Evolutionary conservation across 1,140 invertebrate genomes (phyloP).

Genomic region (Lepidotrigona ventralis): DNA sequence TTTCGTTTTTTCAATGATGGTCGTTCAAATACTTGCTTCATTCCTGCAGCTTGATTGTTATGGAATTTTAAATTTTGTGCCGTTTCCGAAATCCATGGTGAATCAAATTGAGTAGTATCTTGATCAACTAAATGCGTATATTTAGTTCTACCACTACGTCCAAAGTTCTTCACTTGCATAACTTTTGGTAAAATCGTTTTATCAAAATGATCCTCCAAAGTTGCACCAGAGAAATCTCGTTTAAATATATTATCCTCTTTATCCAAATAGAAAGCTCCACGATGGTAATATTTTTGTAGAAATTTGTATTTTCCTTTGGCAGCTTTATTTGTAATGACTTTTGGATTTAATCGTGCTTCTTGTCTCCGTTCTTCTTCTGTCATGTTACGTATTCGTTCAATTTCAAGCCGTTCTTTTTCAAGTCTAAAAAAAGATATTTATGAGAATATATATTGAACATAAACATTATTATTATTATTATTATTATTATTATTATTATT

Average conservation of each 20-base stretch:
- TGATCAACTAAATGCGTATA: constrained; percentile 99
- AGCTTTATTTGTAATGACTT: constrained; percentile 95
- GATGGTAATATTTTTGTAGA: constrained; percentile 99
- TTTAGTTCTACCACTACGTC: constrained; percentile 98
- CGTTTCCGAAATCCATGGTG: constrained; percentile 96
- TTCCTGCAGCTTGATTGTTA: constrained; percentile 94
- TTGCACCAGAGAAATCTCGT: constrained; percentile 97
- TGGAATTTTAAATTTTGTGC: constrained; percentile 95
- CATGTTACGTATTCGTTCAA: constrained; percentile 95
- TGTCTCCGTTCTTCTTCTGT: constrained; percentile 97
- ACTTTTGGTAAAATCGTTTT: constrained; percentile 99
- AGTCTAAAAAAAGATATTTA: constrained; percentile 76
- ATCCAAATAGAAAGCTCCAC: constrained; percentile 99
- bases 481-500: constrained; percentile 26
- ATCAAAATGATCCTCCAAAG: constrained; percentile 99
- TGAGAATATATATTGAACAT: constrained; percentile 11
- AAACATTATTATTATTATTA: not conserved
- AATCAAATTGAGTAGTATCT: constrained; percentile 99
- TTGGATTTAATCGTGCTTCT: constrained; percentile 96
- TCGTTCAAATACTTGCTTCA: constrained; percentile 95
- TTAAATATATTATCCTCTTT: constrained; percentile 96
- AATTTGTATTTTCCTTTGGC: constrained; percentile 99
- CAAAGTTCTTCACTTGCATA: constrained; percentile 99
- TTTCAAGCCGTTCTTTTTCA: constrained; percentile 93
- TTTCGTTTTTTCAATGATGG: constrained; percentile 89